phyloP scores from a whole-genome alignment of 2,113 vertebrate genomes.

The Rattus rattus region DNA sequence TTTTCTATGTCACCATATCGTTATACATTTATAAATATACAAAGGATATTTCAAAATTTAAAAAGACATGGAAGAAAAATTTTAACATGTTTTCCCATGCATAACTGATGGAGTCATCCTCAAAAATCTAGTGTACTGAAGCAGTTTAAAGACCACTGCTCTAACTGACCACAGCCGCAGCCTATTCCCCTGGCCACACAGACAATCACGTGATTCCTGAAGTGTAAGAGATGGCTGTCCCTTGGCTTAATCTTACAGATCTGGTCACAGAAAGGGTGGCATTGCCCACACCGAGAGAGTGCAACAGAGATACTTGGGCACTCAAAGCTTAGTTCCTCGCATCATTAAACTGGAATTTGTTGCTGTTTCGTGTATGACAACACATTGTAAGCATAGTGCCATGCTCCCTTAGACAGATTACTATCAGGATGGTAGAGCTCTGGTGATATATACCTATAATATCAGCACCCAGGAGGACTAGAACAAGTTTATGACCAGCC shows the following conservation, averaged over 20 bases:
- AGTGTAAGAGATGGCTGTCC: too few species aligned
- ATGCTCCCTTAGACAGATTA: neutral
- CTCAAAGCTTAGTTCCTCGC: neutral
- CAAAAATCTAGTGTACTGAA: neutral
- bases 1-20: neutral
- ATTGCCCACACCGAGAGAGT: neutral
- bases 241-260: neutral
- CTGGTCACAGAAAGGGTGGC: neutral
- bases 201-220: neutral
- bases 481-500: neutral
- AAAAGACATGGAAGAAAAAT: neutral
- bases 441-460: neutral
- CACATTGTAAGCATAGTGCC: neutral
- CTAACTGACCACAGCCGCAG: neutral
- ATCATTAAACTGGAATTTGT: neutral
- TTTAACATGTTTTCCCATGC: neutral
- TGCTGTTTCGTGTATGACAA: neutral
- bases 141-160: neutral
- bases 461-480: neutral
- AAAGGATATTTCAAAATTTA: neutral
- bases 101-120: neutral
- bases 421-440: neutral
- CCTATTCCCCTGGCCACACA: fast-evolving
- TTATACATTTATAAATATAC: neutral
- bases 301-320: neutral